These are phyloP conservation scores for Ormyrus labotus DNA, from an alignment of 2,888 invertebrate species.

Conservation along the genomic window DNA sequence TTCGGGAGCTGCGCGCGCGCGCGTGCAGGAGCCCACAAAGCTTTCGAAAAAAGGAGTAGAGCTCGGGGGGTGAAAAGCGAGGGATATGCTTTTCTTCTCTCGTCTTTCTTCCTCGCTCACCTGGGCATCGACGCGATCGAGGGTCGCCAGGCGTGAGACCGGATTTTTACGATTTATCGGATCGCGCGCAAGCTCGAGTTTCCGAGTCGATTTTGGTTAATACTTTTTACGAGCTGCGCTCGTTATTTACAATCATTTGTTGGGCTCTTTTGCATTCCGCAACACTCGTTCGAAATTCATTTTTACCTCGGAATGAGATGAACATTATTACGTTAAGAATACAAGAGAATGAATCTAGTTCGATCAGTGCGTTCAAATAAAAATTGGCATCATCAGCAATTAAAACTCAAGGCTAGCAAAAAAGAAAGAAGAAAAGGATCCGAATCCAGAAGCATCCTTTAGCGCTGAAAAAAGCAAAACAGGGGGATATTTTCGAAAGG, in stretches of 20 bases:
- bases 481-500: constrained; percentile 8
- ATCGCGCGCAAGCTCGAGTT: background rate
- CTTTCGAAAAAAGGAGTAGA: constrained; percentile 23
- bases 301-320: too few relatives aligned
- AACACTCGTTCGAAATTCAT: too few relatives aligned
- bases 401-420: too few relatives aligned
- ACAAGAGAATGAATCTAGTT: too few relatives aligned
- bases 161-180: constrained; percentile 39
- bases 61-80: constrained; percentile 19
- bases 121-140: constrained; percentile 47
- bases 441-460: background rate
- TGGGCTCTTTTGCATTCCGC: too few relatives aligned
- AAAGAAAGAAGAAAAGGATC: background rate
- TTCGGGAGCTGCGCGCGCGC: too few relatives aligned
- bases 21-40: constrained; percentile 4
- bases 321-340: too few relatives aligned
- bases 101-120: constrained; percentile 37
- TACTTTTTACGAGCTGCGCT: too few relatives aligned
- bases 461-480: background rate
- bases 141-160: constrained; percentile 50
- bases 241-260: too few relatives aligned
- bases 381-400: too few relatives aligned
- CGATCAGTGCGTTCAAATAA: too few relatives aligned
- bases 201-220: too few relatives aligned
- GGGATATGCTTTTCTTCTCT: constrained; percentile 28